Base-by-base conservation (phyloP, 2,888 invertebrate genomes). In the Melolontha melolontha region DNA sequence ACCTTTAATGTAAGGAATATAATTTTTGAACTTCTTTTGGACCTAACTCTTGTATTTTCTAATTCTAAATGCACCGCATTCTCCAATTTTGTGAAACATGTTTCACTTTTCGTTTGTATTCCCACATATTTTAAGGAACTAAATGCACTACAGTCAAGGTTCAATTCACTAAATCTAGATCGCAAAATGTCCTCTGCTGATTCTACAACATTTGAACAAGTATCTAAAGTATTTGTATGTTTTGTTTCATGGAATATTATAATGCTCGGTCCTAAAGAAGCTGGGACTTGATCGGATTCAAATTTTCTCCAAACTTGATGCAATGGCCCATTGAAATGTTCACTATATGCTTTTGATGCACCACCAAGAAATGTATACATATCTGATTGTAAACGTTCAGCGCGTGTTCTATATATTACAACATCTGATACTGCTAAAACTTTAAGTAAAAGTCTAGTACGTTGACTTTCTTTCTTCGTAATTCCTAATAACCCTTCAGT, bases 341-440 rank as follows among this genome's bases (percentile, higher is more conserved):
- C 87, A 67, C 87, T 87, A 79, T 91, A 94, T 5, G 92, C 91
- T 73, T 88, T 87, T 0, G 92, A 92, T 0, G 93, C 93, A 68
- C 90, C 89, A 6, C 91, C 91, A 66, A 94, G 83, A 81, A 94
- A 94, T 49, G 87, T 87, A 79, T 90, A 93, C 86, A 94, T 87
- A 80, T 94, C 93, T 71, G 87, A 87, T 77, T 91, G 91, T 42
- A 94, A 81, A 57, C 92, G 85, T 78, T 93, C 93, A 0, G 92
- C 89, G 66, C 91, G 85, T 8, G 93, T 92, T 66, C 92, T 85
- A 80, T 91, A 94, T 54, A 94, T 88, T 0, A 93, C 89, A 71
- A 94, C 87, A 81, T 94, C 94, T 2, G 93, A 93, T 59, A 94
- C 88, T 5, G 93, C 93, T n/a, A 94, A 84, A 59, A 94, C 88